Evolutionary conservation across 1,140 invertebrate genomes (phyloP).

Genomic region (Eciton burchellii): DNA sequence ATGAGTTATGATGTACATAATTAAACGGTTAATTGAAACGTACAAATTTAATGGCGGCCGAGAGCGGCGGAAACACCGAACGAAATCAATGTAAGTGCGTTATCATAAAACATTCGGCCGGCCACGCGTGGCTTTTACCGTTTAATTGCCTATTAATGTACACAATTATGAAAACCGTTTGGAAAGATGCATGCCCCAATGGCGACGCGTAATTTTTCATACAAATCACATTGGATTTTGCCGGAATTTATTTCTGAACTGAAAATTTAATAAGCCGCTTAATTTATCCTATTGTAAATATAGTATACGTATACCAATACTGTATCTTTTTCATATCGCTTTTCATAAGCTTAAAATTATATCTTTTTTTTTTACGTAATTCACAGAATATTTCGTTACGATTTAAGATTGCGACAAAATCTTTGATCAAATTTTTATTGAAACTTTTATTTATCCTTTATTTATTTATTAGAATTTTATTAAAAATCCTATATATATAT

Average conservation of each 20-base stretch:
- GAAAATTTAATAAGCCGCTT: not conserved
- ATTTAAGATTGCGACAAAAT: not conserved
- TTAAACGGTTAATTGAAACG: constrained; percentile 58
- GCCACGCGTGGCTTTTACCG: constrained; percentile 29
- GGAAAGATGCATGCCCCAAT: not conserved
- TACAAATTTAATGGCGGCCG: constrained; percentile 37
- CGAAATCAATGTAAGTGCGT: constrained; percentile 43
- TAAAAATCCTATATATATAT: too few relatives aligned
- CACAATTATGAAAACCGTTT: constrained; percentile 26
- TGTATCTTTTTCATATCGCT: not conserved
- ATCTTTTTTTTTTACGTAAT: not conserved
- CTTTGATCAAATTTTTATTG: constrained; percentile 3
- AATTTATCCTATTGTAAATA: not conserved
- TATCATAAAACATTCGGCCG: constrained; percentile 38
- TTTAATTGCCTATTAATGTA: constrained; percentile 45
- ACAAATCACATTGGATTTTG: not conserved
- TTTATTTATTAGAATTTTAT: too few relatives aligned
- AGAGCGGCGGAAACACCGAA: constrained; percentile 18
- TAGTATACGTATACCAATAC: not conserved
- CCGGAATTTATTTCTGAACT: not conserved
- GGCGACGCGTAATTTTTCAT: not conserved
- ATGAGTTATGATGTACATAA: constrained; percentile 54
- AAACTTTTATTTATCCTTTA: too few relatives aligned
- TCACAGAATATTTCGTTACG: not conserved
- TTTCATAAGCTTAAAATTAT: not conserved